Evolutionary conservation across 2,888 invertebrate genomes (phyloP), one percentile per base, ranked within the genome.

Genomic region (Drosophila falleni): DNA sequence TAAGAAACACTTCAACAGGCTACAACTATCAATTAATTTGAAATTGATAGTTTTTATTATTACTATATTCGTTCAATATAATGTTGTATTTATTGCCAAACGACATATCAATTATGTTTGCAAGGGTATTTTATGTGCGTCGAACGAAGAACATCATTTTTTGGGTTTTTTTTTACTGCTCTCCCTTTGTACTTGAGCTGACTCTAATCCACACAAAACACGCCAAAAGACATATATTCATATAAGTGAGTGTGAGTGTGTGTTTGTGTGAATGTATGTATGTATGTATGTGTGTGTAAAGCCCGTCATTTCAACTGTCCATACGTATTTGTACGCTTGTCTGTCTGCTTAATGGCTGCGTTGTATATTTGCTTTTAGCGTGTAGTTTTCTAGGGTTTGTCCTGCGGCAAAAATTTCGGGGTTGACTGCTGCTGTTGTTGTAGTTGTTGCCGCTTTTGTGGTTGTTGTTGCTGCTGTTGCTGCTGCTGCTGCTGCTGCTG

Each of bases 281-380:
- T 62, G 29, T 23, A 15, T 33, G n/a, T 49, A 16, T 55, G 62
- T 46, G 6, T 60, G 66, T 63, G 33, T 55, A 62, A 71, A 76
- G 67, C 71, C 69, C 85, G 68, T 87, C 84, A 82, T 85, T 85
- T 78, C 74, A 86, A 81, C 81, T 84, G 83, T 87, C 83, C 83
- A 80, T 85, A 76, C 87, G 72, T 78, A 84, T 87, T 84, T 81
- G 85, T 75, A 81, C 87, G 84, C 81, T 54, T 85, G 84, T 87
- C 81, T 72, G 72, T 74, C 58, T 31, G 53, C 35, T 39, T 39
- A 44, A 51, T 44, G 15, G 50, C 41, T 62, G 51, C 75, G 55
- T 55, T 55, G 71, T 78, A 58, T 87, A 70, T 87, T 80, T 85
- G 76, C 80, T 85, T 82, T 80, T 67, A 75, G 87, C 71, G 71